Conservation (phyloP, 2,113 vertebrate genomes). For the Orthonyx spaldingii region DNA sequence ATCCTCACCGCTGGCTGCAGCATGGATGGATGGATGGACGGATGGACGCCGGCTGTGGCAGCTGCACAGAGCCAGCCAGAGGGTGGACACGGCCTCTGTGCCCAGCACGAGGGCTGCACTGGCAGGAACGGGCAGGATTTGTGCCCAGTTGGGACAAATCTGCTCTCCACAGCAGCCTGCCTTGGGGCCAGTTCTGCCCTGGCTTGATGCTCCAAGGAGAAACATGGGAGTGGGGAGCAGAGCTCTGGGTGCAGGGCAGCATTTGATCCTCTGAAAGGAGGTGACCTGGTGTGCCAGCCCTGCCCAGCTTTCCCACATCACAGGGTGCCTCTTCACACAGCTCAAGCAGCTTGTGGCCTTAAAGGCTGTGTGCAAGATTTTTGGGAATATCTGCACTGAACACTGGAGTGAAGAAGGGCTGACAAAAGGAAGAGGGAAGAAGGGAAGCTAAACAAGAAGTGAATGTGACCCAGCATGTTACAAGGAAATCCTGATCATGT, state of each 20-base stretch:
- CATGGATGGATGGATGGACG: neutral
- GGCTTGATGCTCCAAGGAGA: accelerated
- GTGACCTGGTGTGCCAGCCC: neutral
- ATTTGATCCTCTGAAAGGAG: neutral
- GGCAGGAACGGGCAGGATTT: accelerated
- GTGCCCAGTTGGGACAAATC: accelerated
- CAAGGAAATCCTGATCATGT: accelerated
- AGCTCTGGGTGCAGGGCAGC: neutral
- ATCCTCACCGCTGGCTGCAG: neutral
- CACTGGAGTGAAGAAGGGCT: neutral
- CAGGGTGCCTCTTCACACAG: accelerated
- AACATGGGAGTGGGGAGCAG: neutral
- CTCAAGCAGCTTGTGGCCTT: neutral
- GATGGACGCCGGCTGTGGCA: neutral
- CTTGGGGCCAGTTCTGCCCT: neutral
- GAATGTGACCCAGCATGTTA: neutral
- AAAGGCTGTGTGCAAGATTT: accelerated
- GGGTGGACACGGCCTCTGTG: neutral
- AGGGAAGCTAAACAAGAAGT: neutral
- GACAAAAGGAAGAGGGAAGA: neutral
- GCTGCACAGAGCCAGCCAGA: neutral
- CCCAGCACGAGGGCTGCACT: neutral
- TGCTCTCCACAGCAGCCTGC: accelerated
- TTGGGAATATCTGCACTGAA: accelerated
- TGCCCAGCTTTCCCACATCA: neutral